phyloP scores from a whole-genome alignment of 2,888 invertebrate genomes.

The Hermaeophaga mercurialis region DNA sequence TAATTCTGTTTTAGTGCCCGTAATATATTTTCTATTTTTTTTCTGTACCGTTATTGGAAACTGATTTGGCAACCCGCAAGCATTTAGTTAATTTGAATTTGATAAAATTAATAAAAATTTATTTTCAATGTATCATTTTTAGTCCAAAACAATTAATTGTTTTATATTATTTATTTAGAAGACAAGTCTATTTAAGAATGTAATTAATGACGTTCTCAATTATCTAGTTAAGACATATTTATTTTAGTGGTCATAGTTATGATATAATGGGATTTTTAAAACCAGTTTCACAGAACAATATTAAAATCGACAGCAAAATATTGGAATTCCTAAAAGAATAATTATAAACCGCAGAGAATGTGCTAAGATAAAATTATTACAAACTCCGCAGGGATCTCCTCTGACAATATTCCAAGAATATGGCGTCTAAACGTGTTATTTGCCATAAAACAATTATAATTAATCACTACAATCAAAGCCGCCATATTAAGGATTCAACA shows the following conservation, averaged over 20 bases:
- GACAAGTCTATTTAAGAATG: too few relatives aligned
- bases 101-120: too few relatives aligned
- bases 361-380: slow-evolving; percentile 33
- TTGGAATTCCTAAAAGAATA: not conserved
- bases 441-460: slow-evolving; percentile 16
- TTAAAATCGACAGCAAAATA: not conserved
- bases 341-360: slow-evolving; percentile 26
- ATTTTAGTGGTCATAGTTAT: not conserved
- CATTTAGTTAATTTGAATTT: too few relatives aligned
- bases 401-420: slow-evolving; percentile 11
- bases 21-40: too few relatives aligned
- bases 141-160: too few relatives aligned
- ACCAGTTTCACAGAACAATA: not conserved
- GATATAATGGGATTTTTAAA: slow-evolving; percentile 16
- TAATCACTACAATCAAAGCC: slow-evolving; percentile 4
- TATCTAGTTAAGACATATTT: too few relatives aligned
- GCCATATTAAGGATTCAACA: slow-evolving; percentile 28
- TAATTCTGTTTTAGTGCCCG: too few relatives aligned
- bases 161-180: too few relatives aligned
- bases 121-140: too few relatives aligned
- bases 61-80: too few relatives aligned
- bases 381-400: slow-evolving; percentile 28
- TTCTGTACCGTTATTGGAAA: too few relatives aligned
- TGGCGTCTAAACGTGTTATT: slow-evolving; percentile 19
- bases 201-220: too few relatives aligned